Conservation (phyloP, 2,888 invertebrate species). For the Idaea biselata region DNA sequence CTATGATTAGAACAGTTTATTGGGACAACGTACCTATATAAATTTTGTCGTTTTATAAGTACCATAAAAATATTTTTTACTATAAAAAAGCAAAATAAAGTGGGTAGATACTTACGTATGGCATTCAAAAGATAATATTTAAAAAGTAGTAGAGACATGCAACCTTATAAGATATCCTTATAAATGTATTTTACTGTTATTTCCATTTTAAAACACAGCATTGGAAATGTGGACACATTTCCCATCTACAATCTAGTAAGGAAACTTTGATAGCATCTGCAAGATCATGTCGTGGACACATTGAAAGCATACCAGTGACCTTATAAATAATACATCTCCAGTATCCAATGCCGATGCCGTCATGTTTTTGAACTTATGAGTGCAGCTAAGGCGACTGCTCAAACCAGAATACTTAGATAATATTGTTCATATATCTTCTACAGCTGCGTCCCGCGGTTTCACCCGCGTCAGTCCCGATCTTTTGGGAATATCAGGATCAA, state of each 20-base stretch:
- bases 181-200: background rate
- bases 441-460: too few species aligned
- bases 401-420: background rate
- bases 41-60: too few species aligned
- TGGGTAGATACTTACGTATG: too few species aligned
- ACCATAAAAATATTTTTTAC: too few species aligned
- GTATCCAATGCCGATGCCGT: slow-evolving; percentile 1
- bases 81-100: too few species aligned
- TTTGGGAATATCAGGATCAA: too few species aligned
- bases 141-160: too few species aligned
- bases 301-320: background rate
- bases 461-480: too few species aligned
- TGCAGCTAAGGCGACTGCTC: background rate
- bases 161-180: too few species aligned
- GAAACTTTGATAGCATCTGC: background rate
- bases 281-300: background rate
- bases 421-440: background rate
- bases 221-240: background rate
- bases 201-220: background rate
- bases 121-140: too few species aligned
- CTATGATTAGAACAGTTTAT: too few species aligned
- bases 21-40: too few species aligned
- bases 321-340: background rate
- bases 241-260: background rate
- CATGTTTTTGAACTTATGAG: background rate